Evolutionary conservation across 2,113 vertebrate genomes (phyloP), one percentile per base, ranked within the genome.

Genomic region (Platysteira castanea): DNA sequence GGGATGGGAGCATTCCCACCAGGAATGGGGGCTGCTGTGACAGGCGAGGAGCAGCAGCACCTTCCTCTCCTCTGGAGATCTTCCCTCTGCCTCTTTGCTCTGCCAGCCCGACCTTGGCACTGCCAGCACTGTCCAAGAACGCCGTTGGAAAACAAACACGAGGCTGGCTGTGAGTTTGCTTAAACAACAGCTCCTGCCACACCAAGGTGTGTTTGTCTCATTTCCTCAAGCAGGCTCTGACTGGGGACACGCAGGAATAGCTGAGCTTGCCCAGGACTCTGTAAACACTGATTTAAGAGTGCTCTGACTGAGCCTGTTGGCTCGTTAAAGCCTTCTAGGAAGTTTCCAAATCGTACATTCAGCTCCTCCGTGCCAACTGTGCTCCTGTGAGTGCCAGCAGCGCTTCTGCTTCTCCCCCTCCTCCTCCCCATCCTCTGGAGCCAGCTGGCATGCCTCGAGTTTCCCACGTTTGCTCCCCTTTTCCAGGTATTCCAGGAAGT

Each of bases 281-380:
- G 78, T 91, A 93, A 96, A 84, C 49, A 65, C n/a, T 33, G 85
- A 39, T 63, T 93, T 63, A 41, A 68, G 77, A 93, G 74, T 20
- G 24, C 30, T 24, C 80, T 56, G 74, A 3, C 49, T 64, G 75
- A 2, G 2, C 80, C 56, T 33, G 10, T 44, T 84, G 80, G 84
- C 89, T 95, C 69, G 4, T 75, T 75, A 52, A 87, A 63, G 50
- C n/a, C 44, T 77, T 75, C 77, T 78, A 95, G 94, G 94, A 94
- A 87, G 56, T 39, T 84, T 92, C 80, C 89, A 64, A 70, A 68
- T 67, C 0, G 15, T 75, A 47, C 73, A 52, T 31, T 39, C 67
- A 33, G 70, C 82, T 96, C 65, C 60, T 60, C 64, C 60, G 82
- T 5, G 0, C 91, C 93, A 94, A 54, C 92, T 93, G 89, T 78